These are phyloP conservation scores for Notarius lentiginosus DNA, from an alignment of 2,113 vertebrate species.

Conservation along the genomic window DNA sequence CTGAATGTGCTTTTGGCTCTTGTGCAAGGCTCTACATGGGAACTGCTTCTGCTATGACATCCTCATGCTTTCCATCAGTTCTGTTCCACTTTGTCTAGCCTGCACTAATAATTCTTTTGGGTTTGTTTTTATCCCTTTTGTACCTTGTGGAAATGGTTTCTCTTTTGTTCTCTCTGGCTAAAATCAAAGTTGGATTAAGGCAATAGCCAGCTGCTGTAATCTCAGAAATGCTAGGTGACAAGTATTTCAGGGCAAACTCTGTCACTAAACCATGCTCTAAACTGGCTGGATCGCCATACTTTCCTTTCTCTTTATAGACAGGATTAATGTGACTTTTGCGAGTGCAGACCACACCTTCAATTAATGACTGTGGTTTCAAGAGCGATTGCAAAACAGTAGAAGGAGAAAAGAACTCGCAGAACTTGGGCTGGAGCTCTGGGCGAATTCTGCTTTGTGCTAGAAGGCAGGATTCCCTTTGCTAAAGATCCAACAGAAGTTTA, in stretches of 20 bases:
- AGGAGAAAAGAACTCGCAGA: conserved; percentile 10
- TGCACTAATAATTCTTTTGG: conserved; percentile 10
- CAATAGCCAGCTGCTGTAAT: conserved; percentile 1
- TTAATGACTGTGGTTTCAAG: conserved; percentile 28
- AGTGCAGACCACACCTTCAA: conserved; percentile 34
- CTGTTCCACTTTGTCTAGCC: conserved; percentile 22
- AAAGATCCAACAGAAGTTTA: neutral
- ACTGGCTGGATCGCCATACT: conserved; percentile 8
- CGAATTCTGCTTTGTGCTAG: neutral
- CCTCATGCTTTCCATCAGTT: conserved; percentile 37
- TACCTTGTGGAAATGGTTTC: conserved; percentile 10
- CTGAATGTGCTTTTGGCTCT: conserved; percentile 33
- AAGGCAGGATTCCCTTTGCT: conserved; percentile 1
- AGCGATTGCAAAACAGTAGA: conserved; percentile 21
- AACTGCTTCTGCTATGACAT: conserved; percentile 17
- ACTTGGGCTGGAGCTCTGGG: conserved; percentile 9
- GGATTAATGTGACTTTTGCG: conserved; percentile 27
- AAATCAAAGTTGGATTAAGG: conserved; percentile 23
- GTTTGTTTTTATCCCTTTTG: neutral
- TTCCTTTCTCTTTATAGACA: conserved; percentile 37
- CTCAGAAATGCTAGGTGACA: conserved; percentile 17
- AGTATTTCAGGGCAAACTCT: conserved; percentile 13
- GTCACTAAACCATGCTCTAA: neutral
- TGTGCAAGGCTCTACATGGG: conserved; percentile 22
- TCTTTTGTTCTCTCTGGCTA: conserved; percentile 10